Evolutionary conservation across 2,797 vertebrate species (phyloP).

Genomic region (Todus mexicanus): DNA sequence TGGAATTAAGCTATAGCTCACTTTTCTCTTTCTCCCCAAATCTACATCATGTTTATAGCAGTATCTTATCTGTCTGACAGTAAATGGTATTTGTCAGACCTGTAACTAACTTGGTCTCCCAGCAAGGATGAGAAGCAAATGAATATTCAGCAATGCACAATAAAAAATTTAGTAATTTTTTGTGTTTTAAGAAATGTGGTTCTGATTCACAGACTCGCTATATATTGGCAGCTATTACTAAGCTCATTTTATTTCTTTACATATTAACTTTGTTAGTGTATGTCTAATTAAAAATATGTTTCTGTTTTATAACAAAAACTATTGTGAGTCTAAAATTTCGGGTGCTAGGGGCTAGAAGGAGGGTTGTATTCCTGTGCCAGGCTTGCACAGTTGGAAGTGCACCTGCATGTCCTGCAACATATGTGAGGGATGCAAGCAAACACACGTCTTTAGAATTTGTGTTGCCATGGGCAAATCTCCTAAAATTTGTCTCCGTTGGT

Average conservation of each 20-base stretch:
- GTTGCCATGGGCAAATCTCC: neutral
- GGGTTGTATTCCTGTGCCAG: neutral
- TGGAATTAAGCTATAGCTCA: neutral
- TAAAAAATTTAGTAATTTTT: neutral
- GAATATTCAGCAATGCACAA: neutral
- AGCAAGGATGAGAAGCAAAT: neutral
- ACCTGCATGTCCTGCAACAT: neutral
- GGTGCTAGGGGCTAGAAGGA: neutral
- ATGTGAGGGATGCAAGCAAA: neutral
- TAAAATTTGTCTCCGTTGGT: neutral
- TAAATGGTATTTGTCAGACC: neutral
- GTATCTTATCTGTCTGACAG: neutral
- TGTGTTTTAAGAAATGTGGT: neutral
- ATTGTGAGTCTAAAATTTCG: neutral
- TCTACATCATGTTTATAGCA: neutral
- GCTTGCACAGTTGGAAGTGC: neutral
- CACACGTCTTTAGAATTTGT: neutral
- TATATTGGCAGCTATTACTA: neutral
- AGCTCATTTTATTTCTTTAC: neutral
- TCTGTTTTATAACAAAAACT: neutral
- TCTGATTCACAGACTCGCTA: neutral
- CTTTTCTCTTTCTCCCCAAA: neutral
- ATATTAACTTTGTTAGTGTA: neutral
- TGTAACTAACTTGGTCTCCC: neutral
- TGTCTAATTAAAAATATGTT: no score